These are phyloP conservation scores for Mus spicilegus DNA, from an alignment of 2,113 vertebrate genomes.

Conservation along the genomic window DNA sequence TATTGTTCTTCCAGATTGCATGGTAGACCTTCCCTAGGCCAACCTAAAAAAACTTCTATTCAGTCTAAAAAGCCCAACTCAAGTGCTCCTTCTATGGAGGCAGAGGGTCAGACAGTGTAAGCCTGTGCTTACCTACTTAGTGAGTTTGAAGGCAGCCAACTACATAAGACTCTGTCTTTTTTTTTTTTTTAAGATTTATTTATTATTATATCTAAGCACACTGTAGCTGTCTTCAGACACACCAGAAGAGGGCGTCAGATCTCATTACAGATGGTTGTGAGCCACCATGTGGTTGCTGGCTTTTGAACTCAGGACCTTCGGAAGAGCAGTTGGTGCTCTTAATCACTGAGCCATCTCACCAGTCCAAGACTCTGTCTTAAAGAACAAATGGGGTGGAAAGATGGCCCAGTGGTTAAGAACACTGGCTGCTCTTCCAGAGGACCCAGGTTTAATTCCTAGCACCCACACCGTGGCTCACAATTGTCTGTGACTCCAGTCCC, in stretches of 20 bases:
- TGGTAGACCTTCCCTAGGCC: neutral
- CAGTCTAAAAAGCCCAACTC: neutral
- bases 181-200: too few species aligned
- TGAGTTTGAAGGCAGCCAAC: neutral
- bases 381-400: neutral
- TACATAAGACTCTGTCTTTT: neutral
- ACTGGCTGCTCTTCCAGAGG: neutral
- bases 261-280: too few species aligned
- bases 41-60: slow-evolving; percentile 6
- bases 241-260: too few species aligned
- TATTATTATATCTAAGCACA: too few species aligned
- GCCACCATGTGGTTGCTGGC: too few species aligned
- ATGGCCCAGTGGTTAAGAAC: neutral
- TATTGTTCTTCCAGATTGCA: neutral
- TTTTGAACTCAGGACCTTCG: too few species aligned
- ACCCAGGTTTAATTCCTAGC: neutral
- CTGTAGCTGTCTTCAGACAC: too few species aligned
- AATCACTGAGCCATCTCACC: too few species aligned
- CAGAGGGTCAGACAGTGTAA: neutral
- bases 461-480: neutral
- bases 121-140: neutral
- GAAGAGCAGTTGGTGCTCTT: too few species aligned
- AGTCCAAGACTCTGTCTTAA: neutral
- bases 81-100: neutral
- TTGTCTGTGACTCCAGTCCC: neutral